Evolutionary conservation across 2,113 vertebrate species (phyloP).

Genomic region (Leptosomus discolor): DNA sequence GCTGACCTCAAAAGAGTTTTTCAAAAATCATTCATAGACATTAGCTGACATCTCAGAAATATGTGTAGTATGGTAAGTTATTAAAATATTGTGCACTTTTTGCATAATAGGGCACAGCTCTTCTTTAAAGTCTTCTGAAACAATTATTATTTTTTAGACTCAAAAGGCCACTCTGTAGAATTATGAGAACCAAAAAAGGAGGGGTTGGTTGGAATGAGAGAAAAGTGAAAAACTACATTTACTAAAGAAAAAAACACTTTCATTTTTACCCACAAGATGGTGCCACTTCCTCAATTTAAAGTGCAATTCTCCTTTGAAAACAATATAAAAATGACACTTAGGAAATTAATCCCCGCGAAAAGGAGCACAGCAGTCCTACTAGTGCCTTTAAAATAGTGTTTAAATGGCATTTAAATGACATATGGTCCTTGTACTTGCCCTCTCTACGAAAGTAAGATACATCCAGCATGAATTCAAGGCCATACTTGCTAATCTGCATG

Average conservation of each 20-base stretch:
- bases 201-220: not conserved
- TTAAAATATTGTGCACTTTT: not conserved
- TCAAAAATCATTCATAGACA: not conserved
- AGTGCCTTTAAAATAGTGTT: not conserved
- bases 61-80: not conserved
- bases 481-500: not conserved
- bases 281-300: slow-evolving; percentile 31
- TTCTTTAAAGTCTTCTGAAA: not conserved
- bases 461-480: not conserved
- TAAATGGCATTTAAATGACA: not conserved
- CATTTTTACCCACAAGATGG: slow-evolving; percentile 60
- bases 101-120: not conserved
- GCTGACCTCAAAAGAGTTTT: not conserved
- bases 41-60: not conserved
- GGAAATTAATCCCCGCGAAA: not conserved
- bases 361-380: not conserved
- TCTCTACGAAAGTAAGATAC: not conserved
- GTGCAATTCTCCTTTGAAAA: not conserved
- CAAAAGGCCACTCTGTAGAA: not conserved
- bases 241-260: not conserved
- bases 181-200: not conserved
- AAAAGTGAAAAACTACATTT: not conserved
- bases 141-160: not conserved
- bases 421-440: not conserved
- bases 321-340: not conserved